phyloP scores from a whole-genome alignment of 2,113 vertebrate species.

The Clupea harengus region DNA sequence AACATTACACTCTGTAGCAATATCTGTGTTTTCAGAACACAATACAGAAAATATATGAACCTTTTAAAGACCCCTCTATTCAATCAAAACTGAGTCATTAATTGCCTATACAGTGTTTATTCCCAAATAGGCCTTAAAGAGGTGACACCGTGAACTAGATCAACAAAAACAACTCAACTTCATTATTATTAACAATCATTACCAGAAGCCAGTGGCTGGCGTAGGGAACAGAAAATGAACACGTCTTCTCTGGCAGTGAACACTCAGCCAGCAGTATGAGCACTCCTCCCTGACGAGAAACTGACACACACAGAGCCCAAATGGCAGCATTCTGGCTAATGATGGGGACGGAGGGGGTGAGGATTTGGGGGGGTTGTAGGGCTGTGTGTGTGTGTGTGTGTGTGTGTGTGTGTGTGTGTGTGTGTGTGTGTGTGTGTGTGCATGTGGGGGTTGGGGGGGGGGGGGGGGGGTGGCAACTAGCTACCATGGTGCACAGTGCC shows the following conservation, averaged over 20 bases:
- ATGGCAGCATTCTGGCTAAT: constrained; percentile 45
- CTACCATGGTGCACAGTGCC: constrained; percentile 65
- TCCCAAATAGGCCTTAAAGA: neutral
- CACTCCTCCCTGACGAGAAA: neutral
- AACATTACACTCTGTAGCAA: neutral
- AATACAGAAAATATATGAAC: neutral
- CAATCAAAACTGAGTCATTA: neutral
- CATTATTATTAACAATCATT: neutral
- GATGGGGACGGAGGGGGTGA: constrained; percentile 32
- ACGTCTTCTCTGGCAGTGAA: neutral
- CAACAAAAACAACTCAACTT: neutral
- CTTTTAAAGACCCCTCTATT: neutral
- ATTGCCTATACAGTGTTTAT: neutral
- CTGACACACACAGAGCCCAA: constrained; percentile 26
- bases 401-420: constrained; percentile 8
- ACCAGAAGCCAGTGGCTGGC: neutral
- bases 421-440: neutral
- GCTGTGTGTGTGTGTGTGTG: neutral
- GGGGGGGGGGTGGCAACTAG: constrained; percentile 36
- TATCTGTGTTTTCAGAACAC: neutral
- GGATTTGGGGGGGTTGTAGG: neutral
- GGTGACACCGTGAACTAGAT: neutral
- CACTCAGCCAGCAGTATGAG: neutral
- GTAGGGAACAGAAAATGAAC: neutral
- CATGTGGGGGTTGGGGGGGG: constrained; percentile 29